Evolutionary conservation across 2,888 invertebrate genomes (phyloP), one percentile per base, ranked within the genome.

Genomic region (Imbricaverruca yamaguchii): DNA sequence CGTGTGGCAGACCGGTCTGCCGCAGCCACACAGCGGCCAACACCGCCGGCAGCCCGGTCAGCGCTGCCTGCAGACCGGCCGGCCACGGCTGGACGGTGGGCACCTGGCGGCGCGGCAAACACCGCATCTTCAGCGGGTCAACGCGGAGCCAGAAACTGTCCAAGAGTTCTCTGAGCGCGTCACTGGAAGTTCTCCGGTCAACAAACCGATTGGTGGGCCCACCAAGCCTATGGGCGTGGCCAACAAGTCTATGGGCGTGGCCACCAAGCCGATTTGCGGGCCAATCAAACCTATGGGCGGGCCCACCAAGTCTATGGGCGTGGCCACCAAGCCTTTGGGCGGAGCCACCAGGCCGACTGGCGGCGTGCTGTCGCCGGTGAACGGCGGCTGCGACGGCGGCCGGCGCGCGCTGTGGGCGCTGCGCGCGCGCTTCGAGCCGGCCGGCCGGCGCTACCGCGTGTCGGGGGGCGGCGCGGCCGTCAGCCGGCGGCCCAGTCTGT

Each of bases 341-440:
- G 39, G 1, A 1, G 39, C 39, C 39, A 39, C 39, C 39, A 39
- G 4, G 39, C 23, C 65, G 11, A n/a, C 65, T 0, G 10, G 8
- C 65, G 10, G 11, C 0, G 23, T 23, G 23, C 61, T 63, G 63
- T n/a, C 63, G 21, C 63, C 63, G 63, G n/a, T 7, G 63, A 21
- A 4, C n/a, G 39, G 65, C 65, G 4, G 74, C 74, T 9, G 74
- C 74, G 39, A 39, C 74, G 55, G 74, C 21, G 55, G 55, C 11
- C 74, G 81, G 69, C 55, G 81, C 21, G 80, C 80, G 57, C 80
- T 80, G 18, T 80, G 80, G 21, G 74, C 80, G 57, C 65, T 81
- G 13, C 80, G 81, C 9, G 80, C 63, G 15, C 39, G 80, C 15
- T 81, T 69, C 56, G 81, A 81, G 56, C 23, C 39, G n/a, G 55